phyloP scores from a whole-genome alignment of 2,888 invertebrate genomes.

The Chaetogeoica ovagalla region DNA sequence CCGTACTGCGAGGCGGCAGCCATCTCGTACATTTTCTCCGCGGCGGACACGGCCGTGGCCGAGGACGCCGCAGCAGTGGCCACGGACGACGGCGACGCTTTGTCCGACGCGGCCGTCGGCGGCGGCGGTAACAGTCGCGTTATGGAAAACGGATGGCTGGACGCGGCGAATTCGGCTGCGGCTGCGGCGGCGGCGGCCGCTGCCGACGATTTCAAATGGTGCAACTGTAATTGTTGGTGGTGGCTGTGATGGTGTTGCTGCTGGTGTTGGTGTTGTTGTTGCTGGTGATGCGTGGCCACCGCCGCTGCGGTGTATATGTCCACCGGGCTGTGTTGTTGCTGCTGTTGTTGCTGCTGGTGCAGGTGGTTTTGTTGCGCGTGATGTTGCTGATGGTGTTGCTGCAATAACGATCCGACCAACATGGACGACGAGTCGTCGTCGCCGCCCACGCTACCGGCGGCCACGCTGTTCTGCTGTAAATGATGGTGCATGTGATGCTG shows the following conservation, averaged over 20 bases:
- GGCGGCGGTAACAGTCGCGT: slow-evolving; percentile 87
- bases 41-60: slow-evolving; percentile 58
- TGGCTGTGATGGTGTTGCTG: slow-evolving; percentile 63
- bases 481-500: slow-evolving; percentile 45
- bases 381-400: slow-evolving; percentile 36
- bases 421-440: slow-evolving; percentile 36
- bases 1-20: slow-evolving; percentile 50
- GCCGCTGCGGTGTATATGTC: slow-evolving; percentile 57
- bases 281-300: slow-evolving; percentile 58
- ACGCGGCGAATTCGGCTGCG: slow-evolving; percentile 75
- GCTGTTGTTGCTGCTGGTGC: slow-evolving; percentile 38
- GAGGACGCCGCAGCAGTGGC: slow-evolving; percentile 12
- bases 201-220: slow-evolving; percentile 63
- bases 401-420: slow-evolving; percentile 55
- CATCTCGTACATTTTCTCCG: slow-evolving; percentile 56
- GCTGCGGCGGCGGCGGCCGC: slow-evolving; percentile 63
- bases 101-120: slow-evolving; percentile 69
- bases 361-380: slow-evolving; percentile 36
- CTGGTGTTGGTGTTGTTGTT: slow-evolving; percentile 64
- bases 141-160: slow-evolving; percentile 92
- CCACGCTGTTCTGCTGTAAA: slow-evolving; percentile 26
- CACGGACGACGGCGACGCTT: slow-evolving; percentile 30
- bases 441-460: slow-evolving; percentile 36
- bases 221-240: slow-evolving; percentile 65
- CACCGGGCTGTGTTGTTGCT: slow-evolving; percentile 41